Percentiles rank a stretch among this genome's conserved stretches.
These are phyloP conservation scores for Erethizon dorsatum DNA, from an alignment of 2,797 vertebrate species.

Conservation along the genomic window DNA sequence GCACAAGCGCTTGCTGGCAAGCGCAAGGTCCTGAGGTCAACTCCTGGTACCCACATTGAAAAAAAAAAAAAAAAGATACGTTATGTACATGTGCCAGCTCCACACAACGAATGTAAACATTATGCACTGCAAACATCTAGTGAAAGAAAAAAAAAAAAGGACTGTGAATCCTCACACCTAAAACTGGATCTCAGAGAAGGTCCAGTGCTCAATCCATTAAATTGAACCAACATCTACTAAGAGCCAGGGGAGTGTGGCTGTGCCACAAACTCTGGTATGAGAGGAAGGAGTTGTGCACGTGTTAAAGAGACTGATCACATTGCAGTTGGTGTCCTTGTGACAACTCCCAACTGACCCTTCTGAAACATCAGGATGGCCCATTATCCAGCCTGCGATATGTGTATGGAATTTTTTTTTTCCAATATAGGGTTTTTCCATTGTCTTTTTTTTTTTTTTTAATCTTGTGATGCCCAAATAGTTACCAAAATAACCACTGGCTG, in stretches of 20 bases:
- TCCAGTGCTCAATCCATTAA: neutral
- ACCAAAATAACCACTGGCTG: constrained; percentile 88
- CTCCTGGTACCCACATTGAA: too few relatives aligned
- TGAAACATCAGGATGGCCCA: constrained; percentile 6
- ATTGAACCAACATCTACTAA: neutral
- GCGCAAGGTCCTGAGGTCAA: too few relatives aligned
- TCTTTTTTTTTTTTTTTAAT: constrained; percentile 79
- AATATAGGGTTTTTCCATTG: constrained; percentile 87
- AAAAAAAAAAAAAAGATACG: too few relatives aligned
- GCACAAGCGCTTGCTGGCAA: too few relatives aligned
- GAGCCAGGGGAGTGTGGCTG: neutral
- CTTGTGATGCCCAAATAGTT: constrained; percentile 86
- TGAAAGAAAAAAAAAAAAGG: neutral
- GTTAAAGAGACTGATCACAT: neutral
- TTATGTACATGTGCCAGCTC: neutral
- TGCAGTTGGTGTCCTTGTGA: neutral
- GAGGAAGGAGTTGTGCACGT: neutral
- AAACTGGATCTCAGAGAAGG: neutral
- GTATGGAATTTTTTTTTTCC: constrained; percentile 78
- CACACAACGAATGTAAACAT: neutral
- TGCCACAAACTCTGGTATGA: neutral
- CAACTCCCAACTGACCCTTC: constrained; percentile 60
- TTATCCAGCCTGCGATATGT: constrained; percentile 50
- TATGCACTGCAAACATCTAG: neutral
- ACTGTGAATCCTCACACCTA: neutral